These are phyloP conservation scores for Tanytarsus gracilentus DNA, from an alignment of 2,888 invertebrate genomes.

Conservation along the genomic window DNA sequence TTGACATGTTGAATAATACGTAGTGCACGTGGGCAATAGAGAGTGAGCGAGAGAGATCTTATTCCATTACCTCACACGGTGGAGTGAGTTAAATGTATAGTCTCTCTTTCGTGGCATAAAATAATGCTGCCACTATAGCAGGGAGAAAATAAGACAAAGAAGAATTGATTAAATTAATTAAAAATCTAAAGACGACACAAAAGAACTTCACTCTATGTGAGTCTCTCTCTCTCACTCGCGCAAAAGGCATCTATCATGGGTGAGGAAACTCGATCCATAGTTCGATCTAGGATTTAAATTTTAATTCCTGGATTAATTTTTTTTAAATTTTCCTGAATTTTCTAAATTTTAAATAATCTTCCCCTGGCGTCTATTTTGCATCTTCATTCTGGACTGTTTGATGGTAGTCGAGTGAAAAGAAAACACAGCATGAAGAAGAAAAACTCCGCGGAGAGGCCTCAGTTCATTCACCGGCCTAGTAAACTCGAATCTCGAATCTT, in stretches of 20 bases:
- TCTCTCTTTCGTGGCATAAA: neutral
- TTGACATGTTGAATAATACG: too few species aligned
- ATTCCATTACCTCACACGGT: too few species aligned
- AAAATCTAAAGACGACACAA: neutral
- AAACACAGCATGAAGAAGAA: neutral
- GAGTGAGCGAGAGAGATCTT: too few species aligned
- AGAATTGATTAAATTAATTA: slow-evolving; percentile 15
- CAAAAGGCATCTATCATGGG: too few species aligned
- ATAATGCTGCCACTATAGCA: neutral
- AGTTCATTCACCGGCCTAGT: slow-evolving; percentile 28
- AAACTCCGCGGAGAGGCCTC: too few species aligned
- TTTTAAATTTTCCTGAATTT: neutral
- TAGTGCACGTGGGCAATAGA: too few species aligned
- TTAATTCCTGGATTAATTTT: too few species aligned
- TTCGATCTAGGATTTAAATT: too few species aligned
- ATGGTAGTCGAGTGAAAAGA: slow-evolving; percentile 15
- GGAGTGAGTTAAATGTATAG: too few species aligned
- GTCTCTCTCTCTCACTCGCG: too few species aligned
- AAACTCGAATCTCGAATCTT: slow-evolving; percentile 24
- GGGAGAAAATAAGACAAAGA: neutral
- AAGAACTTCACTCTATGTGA: neutral
- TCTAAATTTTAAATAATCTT: neutral
- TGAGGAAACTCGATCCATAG: too few species aligned
- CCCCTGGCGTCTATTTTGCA: slow-evolving; percentile 20
- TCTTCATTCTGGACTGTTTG: slow-evolving; percentile 12